Base-by-base conservation (phyloP, 37 sponge, comb jelly and placozoan species). In the Halisarca cf. caerulea region DNA sequence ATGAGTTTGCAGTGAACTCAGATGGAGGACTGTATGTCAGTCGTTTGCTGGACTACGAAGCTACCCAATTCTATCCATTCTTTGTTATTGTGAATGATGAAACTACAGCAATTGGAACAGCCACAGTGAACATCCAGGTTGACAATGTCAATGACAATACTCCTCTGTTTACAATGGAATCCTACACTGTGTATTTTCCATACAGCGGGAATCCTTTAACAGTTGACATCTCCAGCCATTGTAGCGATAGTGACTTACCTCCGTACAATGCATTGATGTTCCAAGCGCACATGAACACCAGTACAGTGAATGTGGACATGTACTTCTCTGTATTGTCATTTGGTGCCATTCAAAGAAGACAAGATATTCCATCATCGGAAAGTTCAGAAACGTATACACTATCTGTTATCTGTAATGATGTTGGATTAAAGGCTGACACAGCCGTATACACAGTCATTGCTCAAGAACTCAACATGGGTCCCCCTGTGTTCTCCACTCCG, bases 21-120 rank as follows among this genome's bases (percentile, higher is more conserved):
- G 85, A 84, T 1, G 94, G 94, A 23, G 39, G 80, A 40, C 28
- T 93, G 2, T 34, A 51, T 9, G 59, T 81, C 6, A 37, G 71
- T 51, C 6, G 83, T 28, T 41, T 71, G 34, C 37, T 83, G 45
- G 68, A 83, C 62, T 64, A 66, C 8, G 83, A 83, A n/a, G 6
- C 21, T 17, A 25, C 1, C 2, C 14, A 74, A 14, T 21, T 35
- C 3, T 83, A 83, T 37, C 23, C 17, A 30, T 30, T 83, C 15
- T 0, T 41, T 1, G 41, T 83, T 41, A 35, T 36, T 2, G 83
- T 71, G 21, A 38, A 39, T 18, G 70, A 83, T 40, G 42, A 0
- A 34, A 1, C 28, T 4, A 30, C 0, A 1, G 2, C 71, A 0
- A 9, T 47, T 2, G 83, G 35, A 28, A 36, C 83, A 24, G 83